A percentile compares a stretch with the other conserved stretches of the same genome.
Conservation (phyloP, 1,140 invertebrate species). For the Bombus picipes region DNA sequence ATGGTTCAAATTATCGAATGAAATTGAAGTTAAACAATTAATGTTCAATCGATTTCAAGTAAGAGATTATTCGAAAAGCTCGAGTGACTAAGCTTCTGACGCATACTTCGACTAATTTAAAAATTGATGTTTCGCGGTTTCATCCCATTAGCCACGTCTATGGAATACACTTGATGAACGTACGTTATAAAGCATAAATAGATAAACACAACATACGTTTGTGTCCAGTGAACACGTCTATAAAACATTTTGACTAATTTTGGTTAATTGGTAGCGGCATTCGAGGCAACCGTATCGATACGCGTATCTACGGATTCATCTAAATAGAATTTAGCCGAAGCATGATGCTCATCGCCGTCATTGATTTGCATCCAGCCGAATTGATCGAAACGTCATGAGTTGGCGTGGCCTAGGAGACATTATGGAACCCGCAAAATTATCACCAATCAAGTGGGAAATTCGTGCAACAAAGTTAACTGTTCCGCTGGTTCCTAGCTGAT, state of each 20-base stretch:
- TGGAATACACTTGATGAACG: not conserved
- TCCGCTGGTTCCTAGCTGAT: not conserved
- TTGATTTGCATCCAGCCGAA: slow-evolving; percentile 17
- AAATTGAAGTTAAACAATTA: too few species aligned
- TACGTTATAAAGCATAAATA: slow-evolving; percentile 23
- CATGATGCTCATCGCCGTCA: not conserved
- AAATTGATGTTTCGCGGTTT: not conserved
- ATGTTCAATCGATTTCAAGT: too few species aligned
- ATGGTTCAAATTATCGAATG: too few species aligned
- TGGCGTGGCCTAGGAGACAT: slow-evolving; percentile 5
- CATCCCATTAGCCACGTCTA: not conserved
- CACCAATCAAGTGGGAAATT: slow-evolving; percentile 29
- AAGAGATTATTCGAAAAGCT: too few species aligned
- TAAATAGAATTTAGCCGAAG: slow-evolving; percentile 19
- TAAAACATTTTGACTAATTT: slow-evolving; percentile 42
- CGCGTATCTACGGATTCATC: slow-evolving; percentile 12
- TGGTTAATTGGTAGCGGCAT: slow-evolving; percentile 23
- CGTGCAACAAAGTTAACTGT: slow-evolving; percentile 18
- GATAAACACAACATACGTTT: not conserved
- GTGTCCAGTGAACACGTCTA: not conserved
- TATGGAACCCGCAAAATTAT: slow-evolving; percentile 42
- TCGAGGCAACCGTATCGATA: not conserved
- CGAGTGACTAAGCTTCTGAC: too few species aligned
- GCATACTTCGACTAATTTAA: not conserved
- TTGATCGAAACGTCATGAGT: slow-evolving; percentile 2